A percentile compares a stretch with the other conserved stretches of the same genome.
Conservation (phyloP, 2,797 vertebrate species). For the Peromyscus aztecus region DNA sequence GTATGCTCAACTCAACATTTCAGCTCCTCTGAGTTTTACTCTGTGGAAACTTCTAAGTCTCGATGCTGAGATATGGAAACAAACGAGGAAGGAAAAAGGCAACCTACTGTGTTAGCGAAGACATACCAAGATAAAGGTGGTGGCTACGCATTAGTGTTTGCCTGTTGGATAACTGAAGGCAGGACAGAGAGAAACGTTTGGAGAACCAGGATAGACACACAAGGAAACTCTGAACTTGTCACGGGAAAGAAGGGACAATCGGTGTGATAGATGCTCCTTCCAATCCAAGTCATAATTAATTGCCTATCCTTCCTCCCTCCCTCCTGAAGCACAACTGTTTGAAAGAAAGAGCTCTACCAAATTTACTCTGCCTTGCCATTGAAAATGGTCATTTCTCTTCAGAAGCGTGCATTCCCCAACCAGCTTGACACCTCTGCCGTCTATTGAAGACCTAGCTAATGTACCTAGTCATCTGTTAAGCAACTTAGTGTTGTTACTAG, state of each 20-base stretch:
- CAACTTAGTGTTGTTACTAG: not conserved
- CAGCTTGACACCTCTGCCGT: not conserved
- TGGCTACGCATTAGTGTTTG: conserved; percentile 70
- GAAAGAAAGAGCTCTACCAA: not conserved
- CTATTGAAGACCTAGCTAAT: not conserved
- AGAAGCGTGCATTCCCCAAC: not conserved
- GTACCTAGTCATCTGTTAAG: not conserved
- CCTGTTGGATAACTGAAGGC: conserved; percentile 70
- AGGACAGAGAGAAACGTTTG: conserved; percentile 16
- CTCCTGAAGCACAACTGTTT: not conserved
- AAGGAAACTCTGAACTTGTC: not conserved
- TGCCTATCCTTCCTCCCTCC: not conserved
- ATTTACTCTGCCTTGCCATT: not conserved
- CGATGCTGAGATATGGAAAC: conserved; percentile 20
- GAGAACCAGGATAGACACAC: accelerated
- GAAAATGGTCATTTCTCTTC: conserved; percentile 17
- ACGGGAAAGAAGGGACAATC: not conserved
- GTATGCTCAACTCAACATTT: conserved; percentile 73
- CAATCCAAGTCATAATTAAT: not conserved
- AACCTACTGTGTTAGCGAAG: conserved; percentile 67
- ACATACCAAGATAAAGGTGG: conserved; percentile 66
- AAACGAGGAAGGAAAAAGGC: conserved; percentile 55
- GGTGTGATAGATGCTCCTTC: not conserved
- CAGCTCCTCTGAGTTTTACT: conserved; percentile 45
- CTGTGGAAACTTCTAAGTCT: conserved; percentile 76